Evolutionary conservation across 2,888 invertebrate species (phyloP), one percentile per base, ranked within the genome.

Genomic region (Dasysyrphus tricinctus): DNA sequence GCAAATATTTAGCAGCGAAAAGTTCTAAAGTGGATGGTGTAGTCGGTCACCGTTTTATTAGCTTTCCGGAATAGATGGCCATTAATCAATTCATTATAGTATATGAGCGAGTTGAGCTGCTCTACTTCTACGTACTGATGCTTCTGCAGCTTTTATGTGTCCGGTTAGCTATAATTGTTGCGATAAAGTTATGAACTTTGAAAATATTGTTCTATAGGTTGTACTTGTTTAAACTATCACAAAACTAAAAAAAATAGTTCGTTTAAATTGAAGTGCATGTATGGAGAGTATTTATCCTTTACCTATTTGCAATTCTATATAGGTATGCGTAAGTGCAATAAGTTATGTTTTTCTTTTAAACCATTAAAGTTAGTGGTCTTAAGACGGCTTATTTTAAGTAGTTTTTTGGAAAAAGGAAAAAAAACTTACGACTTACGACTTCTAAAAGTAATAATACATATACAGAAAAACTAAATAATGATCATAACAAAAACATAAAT

Each of bases 81-180:
- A 75, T 84, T 75, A 80, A 84, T 84, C 80, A 84, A 84, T 72
- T 80, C 57, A 75, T 84, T 80, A 84, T n/a, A n/a, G n/a, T n/a
- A 63, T 19, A 37, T 19, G 70, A 72, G 39, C 3, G 12, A 39
- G 54, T 9, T 24, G 61, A 24, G 24, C 8, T 19, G 34, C 51
- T 59, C 32, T 34, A 9, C 12, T 29, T 16, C 54, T n/a, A 29
- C 47, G n/a, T n/a, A n/a, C n/a, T n/a, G n/a, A n/a, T 54, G 37
- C 61, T 61, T 51, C 39, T n/a, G 14, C 8, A 29, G 11, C 24
- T 51, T 8, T 29, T 29, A 11, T 42, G 32, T 59, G 32, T 59
- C n/a, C 24, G 11, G 39, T 12, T 16, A 54, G 32, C 44, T 51
- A 49, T 67, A 74, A 67, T 56, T 32, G 42, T 54, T 29, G 9